Conservation (phyloP, 2,113 vertebrate genomes). For the Brevimyrus niger region DNA sequence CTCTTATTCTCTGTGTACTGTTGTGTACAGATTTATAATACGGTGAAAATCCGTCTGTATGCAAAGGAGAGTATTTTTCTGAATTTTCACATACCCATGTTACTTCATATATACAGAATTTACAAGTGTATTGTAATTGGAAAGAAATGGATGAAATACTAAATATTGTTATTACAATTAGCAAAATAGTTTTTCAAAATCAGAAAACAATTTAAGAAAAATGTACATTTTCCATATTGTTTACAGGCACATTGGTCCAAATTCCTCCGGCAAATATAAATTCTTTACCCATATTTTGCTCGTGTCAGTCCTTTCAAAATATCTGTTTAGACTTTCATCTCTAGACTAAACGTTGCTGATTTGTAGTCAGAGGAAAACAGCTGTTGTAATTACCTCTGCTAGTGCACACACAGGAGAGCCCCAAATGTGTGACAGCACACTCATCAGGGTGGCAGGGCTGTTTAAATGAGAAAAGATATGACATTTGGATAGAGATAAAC, state of each 20-base stretch:
- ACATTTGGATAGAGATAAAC: not conserved
- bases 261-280: not conserved
- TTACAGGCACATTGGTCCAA: not conserved
- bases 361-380: not conserved
- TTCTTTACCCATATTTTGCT: not conserved
- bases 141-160: not conserved
- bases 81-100: not conserved
- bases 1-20: not conserved
- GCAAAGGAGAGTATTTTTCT: not conserved
- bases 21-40: not conserved
- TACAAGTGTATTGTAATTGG: not conserved
- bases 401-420: not conserved
- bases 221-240: not conserved
- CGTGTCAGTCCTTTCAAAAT: not conserved
- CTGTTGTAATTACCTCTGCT: not conserved
- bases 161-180: too few species aligned
- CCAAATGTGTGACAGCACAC: not conserved
- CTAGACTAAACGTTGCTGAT: conserved; percentile 9
- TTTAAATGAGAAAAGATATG: not conserved
- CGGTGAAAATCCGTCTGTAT: not conserved
- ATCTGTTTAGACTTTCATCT: not conserved
- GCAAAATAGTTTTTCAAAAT: not conserved
- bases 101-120: not conserved
- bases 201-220: not conserved
- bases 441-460: not conserved